Evolutionary conservation across 23 tunicate genomes (phyloP), one percentile per base, ranked within the genome.

Genomic region (Oikopleura albicans): DNA sequence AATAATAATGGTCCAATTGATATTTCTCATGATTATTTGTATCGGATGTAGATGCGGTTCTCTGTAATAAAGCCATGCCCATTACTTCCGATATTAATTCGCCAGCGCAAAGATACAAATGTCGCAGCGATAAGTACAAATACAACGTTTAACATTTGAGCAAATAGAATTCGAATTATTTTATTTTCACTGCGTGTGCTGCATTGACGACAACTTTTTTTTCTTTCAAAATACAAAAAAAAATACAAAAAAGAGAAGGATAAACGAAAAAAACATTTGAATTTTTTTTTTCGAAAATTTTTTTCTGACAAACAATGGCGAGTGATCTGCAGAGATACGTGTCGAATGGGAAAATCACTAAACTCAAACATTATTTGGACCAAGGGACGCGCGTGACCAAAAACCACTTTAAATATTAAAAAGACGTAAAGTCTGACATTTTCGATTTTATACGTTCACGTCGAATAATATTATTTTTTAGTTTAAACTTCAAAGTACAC

Each of bases 281-380:
- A n/a, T n/a, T n/a, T n/a, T n/a, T n/a, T n/a, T n/a, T n/a, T n/a
- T n/a, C n/a, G n/a, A n/a, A n/a, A n/a, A n/a, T n/a, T n/a, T n/a
- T n/a, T 29, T 71, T 37, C 34, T 2, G 34, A 16, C 37, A 31
- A 29, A 4, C 33, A 31, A 71, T 71, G 79, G 27, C 79, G 35
- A 16, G 35, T 2, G 79, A 71, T 71, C 35, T 71, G 79, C 79
- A 71, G 31, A 71, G 79, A 71, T 71, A 71, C 35, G 79, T 71
- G 28, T 71, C 79, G 35, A 71, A 29, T 29, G 79, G 79, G 35
- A 71, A 71, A 29, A 71, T 71, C 2, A 71, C 79, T 2, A 71
- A 71, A 71, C 31, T 71, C 4, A 71, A 71, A 37, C 28, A 29
- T 29, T 71, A 22, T 71, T 37, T 71, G 28, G 79, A 71, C 37